Evolutionary conservation across 2,888 invertebrate species (phyloP).

Genomic region (Ophioninae sp.): DNA sequence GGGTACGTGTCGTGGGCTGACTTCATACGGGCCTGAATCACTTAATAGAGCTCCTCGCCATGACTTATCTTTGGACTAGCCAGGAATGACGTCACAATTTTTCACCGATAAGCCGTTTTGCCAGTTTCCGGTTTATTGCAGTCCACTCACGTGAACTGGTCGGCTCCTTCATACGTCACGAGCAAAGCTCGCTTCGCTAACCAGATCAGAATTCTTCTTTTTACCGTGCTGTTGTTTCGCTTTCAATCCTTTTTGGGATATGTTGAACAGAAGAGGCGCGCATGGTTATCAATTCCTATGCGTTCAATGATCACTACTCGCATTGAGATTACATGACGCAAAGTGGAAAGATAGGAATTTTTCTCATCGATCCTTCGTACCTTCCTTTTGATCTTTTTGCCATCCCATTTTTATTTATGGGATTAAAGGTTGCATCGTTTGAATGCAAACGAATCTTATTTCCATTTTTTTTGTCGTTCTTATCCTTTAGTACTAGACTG

Average conservation of each 20-base stretch:
- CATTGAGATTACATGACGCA: too few species aligned
- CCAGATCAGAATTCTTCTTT: not conserved
- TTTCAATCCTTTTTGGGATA: not conserved
- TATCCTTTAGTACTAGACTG: too few species aligned
- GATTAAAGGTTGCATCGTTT: too few species aligned
- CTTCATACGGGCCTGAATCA: slow-evolving; percentile 34
- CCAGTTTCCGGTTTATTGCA: slow-evolving; percentile 6
- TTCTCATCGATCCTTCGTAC: not conserved
- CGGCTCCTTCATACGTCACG: not conserved
- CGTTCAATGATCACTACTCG: too few species aligned
- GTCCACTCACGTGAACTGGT: not conserved
- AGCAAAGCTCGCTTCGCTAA: not conserved
- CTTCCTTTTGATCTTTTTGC: not conserved
- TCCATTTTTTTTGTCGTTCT: too few species aligned
- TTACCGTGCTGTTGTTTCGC: not conserved
- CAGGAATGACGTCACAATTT: slow-evolving; percentile 3
- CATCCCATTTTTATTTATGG: not conserved
- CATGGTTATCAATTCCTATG: too few species aligned
- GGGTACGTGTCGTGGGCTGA: slow-evolving; percentile 10
- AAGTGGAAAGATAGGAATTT: not conserved
- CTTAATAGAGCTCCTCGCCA: slow-evolving; percentile 26
- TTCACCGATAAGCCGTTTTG: not conserved
- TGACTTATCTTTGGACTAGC: slow-evolving; percentile 6
- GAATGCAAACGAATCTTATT: too few species aligned
- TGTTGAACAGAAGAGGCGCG: too few species aligned